Base-by-base conservation (phyloP, 2,888 invertebrate species). In the Platerodrilus igneus region DNA sequence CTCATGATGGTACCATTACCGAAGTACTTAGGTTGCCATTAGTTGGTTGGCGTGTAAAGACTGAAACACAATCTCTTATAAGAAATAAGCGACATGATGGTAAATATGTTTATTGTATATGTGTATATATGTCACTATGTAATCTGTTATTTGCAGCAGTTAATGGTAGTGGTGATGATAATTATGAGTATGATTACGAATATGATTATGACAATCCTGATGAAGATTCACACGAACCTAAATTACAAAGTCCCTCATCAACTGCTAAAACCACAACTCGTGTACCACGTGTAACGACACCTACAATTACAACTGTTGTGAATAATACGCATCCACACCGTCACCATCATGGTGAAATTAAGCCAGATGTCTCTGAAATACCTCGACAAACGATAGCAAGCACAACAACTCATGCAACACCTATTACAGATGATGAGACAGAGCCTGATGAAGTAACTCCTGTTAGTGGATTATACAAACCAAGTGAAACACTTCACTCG, bases 1-100 rank as follows among this genome's bases (percentile, higher is more conserved):
- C 85, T 0, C 72, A 75, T 3, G 85, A 85, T 57, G 87, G 87
- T 1, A 81, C 81, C 0, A 70, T 89, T 35, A 72, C 81, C 11
- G 78, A 81, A 58, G 75, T 82, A 7, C 59, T 86, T 31, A 75
- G 80, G 15, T 69, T 82, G 55, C 83, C 85, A 1, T 76, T 86
- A 9, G 68, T 83, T 18, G 80, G 83, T 14, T 88, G 86, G 86
- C 74, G 81, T 37, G 77, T 69, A 3, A 71, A 73, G 50, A 71
- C 69, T 54, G 68, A 68, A 47, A 67, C 69, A 25, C 29, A 28
- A 29, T 33, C 47, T 19, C 34, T 44, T 19, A 25, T 40, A 28
- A 48, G 43, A 37, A 41, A 47, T 27, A 50, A 45, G 36, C 37
- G 45, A 33, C 36, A 48, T 19, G 51, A 51, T 23, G 31, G 47